Base-by-base conservation (phyloP, 1,140 invertebrate species). In the Platorchestia sp. region DNA sequence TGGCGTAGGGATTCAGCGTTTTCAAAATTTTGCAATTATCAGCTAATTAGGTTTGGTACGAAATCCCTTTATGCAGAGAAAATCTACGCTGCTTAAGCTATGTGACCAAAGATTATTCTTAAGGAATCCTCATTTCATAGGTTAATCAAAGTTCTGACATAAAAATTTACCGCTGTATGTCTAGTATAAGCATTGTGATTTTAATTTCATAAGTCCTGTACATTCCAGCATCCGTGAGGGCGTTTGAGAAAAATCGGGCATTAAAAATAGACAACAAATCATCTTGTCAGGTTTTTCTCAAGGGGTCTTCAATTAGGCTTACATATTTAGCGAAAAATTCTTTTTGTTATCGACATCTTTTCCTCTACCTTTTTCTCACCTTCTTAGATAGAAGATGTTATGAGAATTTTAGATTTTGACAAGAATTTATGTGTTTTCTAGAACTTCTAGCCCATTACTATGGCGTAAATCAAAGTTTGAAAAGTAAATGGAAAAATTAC, bases 71-170 rank as follows among this genome's bases (percentile, higher is more conserved):
- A 75, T 36, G 36, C 59, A 36, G 59, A 75, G 36, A 6, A 27
- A 44, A 42, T 93, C 43, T 93, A n/a, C 44, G 91, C 91, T 93
- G 91, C 91, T 93, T 93, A 45, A 93, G 91, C 91, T 47, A 45
- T 93, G 91, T 93, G 91, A 93, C 91, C 91, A 93, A 93, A 93
- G 91, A 93, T 44, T 93, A 93, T 45, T 93, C 45, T 45, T 93
- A 93, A 93, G 91, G 45, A 45, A 40, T 45, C 10, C 89, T 44
- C 19, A 89, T 89, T 93, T 45, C 45, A 45, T 93, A 93, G 91
- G 45, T 40, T 93, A 93, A 93, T 93, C 91, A 93, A 93, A 93
- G 44, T 93, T 93, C 91, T 45, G 44, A 93, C 45, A 93, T 93
- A 93, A 44, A 93, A n/a, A 89, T 36, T 47, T 93, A 93, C 45